Percentiles rank a stretch among this genome's conserved stretches.
These are phyloP conservation scores for Gymnarchus niloticus DNA, from an alignment of 2,113 vertebrate species.

Conservation along the genomic window DNA sequence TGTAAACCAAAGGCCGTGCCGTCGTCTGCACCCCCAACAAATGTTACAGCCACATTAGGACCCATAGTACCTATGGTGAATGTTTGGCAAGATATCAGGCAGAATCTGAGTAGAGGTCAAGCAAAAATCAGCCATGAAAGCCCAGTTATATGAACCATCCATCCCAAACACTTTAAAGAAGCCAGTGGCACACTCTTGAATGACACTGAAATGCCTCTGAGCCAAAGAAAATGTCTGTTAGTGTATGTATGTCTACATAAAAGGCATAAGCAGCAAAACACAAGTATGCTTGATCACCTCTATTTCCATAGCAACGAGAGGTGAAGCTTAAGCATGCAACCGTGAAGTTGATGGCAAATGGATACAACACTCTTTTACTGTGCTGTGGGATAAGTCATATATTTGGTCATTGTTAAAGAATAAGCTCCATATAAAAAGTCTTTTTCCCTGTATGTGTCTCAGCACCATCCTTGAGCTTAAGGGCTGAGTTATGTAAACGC, in stretches of 20 bases:
- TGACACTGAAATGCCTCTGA: neutral
- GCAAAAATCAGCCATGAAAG: neutral
- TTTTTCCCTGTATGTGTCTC: neutral
- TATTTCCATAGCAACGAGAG: slow-evolving; percentile 38
- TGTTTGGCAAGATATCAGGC: neutral
- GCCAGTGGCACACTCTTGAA: too few relatives aligned
- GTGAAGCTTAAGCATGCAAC: slow-evolving; percentile 2
- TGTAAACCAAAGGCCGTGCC: neutral
- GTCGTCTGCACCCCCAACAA: too few relatives aligned
- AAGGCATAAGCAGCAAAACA: slow-evolving; percentile 1
- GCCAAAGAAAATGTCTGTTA: neutral
- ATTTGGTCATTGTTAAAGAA: neutral
- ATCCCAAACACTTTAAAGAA: neutral
- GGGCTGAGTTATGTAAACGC: neutral
- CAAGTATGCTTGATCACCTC: neutral
- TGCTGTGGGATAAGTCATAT: neutral
- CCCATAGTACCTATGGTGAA: neutral
- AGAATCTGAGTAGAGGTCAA: neutral
- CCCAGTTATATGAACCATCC: neutral
- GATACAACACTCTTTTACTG: neutral
- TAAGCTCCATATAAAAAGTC: neutral
- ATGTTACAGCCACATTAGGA: neutral
- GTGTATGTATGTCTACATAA: neutral
- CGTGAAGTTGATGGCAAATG: neutral
- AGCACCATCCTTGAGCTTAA: neutral